Evolutionary conservation across 2,888 invertebrate species (phyloP), one percentile per base, ranked within the genome.

Genomic region (Tachystola acroxantha): DNA sequence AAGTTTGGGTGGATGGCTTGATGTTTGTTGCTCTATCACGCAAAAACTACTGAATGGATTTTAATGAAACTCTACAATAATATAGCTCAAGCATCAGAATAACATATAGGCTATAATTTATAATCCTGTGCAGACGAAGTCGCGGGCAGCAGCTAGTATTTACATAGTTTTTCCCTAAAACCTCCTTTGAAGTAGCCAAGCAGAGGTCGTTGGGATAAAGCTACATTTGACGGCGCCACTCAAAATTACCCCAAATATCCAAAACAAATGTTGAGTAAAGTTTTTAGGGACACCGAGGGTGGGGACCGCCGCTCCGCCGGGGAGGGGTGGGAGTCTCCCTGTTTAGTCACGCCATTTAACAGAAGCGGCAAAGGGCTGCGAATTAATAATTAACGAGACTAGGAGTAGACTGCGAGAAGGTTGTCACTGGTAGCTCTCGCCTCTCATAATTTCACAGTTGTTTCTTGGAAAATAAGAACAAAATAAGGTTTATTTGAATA

Each of bases 291-390:
- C 34, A 10, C 10, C 27, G 27, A 46, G 24, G 24, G 24, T 2
- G 43, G 38, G 37, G 50, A 51, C n/a, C n/a, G n/a, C n/a, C n/a
- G n/a, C n/a, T n/a, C n/a, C n/a, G 49, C 43, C 30, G 42, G 39
- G 42, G 36, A 31, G 50, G 48, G 57, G 55, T 39, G 61, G 51
- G 51, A 43, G 50, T 53, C 71, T 64, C 69, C 77, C 79, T 78
- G 76, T 80, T 84, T 81, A 79, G 79, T 74, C 80, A 79, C 73
- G 74, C 78, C 79, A 81, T 84, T 84, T 81, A 75, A 68, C 78
- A 69, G 66, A 60, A 66, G 64, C 64, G 69, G 65, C 73, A 78
- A 80, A 84, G 81, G 84, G 81, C 73, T 78, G 53, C 56, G 49
- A 46, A 71, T 84, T 74, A 79, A 80, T 79, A 70, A 78, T 80